Evolutionary conservation across 1,140 invertebrate genomes (phyloP).

Genomic region (Zaprionus camerounensis): DNA sequence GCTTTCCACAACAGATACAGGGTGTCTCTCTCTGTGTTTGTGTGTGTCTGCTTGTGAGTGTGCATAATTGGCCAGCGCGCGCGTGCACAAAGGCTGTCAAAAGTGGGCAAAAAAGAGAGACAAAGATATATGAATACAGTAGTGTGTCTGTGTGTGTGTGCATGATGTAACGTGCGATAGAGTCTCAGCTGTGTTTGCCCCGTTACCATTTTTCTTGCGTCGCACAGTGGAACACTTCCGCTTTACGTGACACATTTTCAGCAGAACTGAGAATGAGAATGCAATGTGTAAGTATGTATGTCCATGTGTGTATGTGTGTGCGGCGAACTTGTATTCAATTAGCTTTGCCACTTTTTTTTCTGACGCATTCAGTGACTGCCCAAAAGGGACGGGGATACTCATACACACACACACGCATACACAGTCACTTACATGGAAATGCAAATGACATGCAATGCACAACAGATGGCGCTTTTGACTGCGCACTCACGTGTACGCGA

Average conservation of each 20-base stretch:
- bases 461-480: slow-evolving; percentile 19
- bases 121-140: slow-evolving; percentile 6
- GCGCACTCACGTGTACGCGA: slow-evolving; percentile 39
- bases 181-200: slow-evolving; percentile 25
- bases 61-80: slow-evolving; percentile 41
- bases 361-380: slow-evolving; percentile 58
- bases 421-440: neutral
- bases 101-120: slow-evolving; percentile 2
- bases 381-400: slow-evolving; percentile 27
- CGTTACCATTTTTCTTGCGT: slow-evolving; percentile 16
- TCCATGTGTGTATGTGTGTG: neutral
- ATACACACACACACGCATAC: neutral
- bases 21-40: neutral
- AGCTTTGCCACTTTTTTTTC: slow-evolving; percentile 14
- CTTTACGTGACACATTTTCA: slow-evolving; percentile 25
- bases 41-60: neutral
- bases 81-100: slow-evolving; percentile 23
- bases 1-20: slow-evolving; percentile 8
- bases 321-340: slow-evolving; percentile 6
- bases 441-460: slow-evolving; percentile 10
- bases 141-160: slow-evolving; percentile 1
- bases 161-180: slow-evolving; percentile 34
- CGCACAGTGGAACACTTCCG: slow-evolving; percentile 32
- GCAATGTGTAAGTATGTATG: neutral
- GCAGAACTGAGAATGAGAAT: slow-evolving; percentile 17